Evolutionary conservation across 2,113 vertebrate genomes (phyloP), one percentile per base, ranked within the genome.

Genomic region (Lichenostomus cassidix): DNA sequence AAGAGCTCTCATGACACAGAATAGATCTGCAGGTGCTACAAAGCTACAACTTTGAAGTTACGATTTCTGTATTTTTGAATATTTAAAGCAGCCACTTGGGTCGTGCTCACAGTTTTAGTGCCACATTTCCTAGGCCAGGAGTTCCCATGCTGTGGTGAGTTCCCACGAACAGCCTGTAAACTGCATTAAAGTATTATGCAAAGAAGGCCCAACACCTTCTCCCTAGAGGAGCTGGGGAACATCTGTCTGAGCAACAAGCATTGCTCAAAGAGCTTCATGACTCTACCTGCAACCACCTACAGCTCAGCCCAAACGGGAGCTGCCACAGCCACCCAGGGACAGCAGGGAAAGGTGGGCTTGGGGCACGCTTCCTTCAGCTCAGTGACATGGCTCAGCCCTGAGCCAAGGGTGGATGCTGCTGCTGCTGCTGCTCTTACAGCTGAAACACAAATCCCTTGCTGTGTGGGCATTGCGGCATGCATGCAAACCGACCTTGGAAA

Each of bases 101-200:
- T 74, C 60, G 71, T 0, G 6, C 50, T 69, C 50, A 62, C 60
- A 64, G 76, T 47, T 90, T 47, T 31, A 81, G 80, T 0, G 14
- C 14, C 60, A 55, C 4, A 0, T 67, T 90, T 81, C 67, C 79
- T 77, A 46, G 63, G n/a, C 83, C 50, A 67, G 68, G 39, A 90
- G 73, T 95, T 96, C 96, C 91, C 95, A 95, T 86, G 33, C 86
- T 80, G 71, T 1, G 75, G 37, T 3, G 64, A 86, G 76, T 89
- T 97, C 94, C 86, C 92, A 94, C 27, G 8, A 95, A 83, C 23
- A 80, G 56, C 68, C 63, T 70, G 42, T 77, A 96, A 97, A 83
- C 79, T 83, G 76, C 5, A 87, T 92, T 94, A 78, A 93, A 67
- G 91, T 25, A 92, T 90, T 94, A 95, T 83, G 94, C 94, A 96